Conservation (phyloP, 2,888 invertebrate species). For the Ormyrus labotus region DNA sequence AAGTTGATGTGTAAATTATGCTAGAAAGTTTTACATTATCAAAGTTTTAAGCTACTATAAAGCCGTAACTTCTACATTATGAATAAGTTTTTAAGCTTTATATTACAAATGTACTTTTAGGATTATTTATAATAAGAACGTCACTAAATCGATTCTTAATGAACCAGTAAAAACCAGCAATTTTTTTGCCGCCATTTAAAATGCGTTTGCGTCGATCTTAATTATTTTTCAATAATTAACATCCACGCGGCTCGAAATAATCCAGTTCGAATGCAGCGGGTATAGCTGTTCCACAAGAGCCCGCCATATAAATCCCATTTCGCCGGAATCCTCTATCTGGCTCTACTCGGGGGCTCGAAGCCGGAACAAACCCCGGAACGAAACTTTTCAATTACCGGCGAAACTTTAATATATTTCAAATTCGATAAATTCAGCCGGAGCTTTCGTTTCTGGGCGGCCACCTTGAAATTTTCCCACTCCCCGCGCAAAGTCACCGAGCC, state of each 20-base stretch:
- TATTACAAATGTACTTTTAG: neutral
- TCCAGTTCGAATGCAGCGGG: neutral
- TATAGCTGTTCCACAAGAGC: slow-evolving; percentile 5
- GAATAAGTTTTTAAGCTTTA: too few relatives aligned
- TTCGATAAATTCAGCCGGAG: slow-evolving; percentile 37
- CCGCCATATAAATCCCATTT: neutral
- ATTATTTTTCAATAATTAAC: too few relatives aligned
- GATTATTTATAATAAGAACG: too few relatives aligned
- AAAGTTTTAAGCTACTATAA: too few relatives aligned
- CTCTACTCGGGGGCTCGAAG: too few relatives aligned
- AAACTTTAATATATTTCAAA: slow-evolving; percentile 51
- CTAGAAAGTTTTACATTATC: neutral
- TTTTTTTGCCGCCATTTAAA: too few relatives aligned
- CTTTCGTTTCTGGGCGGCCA: neutral
- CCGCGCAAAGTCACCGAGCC: neutral
- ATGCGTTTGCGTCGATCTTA: too few relatives aligned
- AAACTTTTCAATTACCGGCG: slow-evolving; percentile 53
- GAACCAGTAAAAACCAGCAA: too few relatives aligned
- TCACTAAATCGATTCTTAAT: too few relatives aligned
- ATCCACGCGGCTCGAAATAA: neutral
- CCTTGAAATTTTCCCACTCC: slow-evolving; percentile 31
- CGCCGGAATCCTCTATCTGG: too few relatives aligned
- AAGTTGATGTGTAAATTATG: too few relatives aligned
- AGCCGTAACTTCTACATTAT: too few relatives aligned
- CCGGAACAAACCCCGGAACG: slow-evolving; percentile 4